Conservation (phyloP, 1,140 invertebrate species). For the Propsilocerus akamusi region DNA sequence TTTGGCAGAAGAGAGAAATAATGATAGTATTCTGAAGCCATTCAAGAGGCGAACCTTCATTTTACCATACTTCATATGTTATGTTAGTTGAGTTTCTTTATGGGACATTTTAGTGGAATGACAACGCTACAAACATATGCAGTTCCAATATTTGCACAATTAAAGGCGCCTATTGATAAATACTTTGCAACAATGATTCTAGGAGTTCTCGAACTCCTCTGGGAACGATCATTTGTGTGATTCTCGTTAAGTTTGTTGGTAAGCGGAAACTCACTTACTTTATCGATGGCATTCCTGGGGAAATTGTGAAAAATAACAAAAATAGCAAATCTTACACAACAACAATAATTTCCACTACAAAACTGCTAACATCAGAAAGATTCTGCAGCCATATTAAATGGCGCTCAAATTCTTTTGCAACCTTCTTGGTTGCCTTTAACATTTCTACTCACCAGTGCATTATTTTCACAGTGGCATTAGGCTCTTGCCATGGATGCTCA, state of each 20-base stretch:
- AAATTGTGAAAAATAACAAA: conserved; percentile 11
- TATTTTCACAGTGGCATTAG: conserved; percentile 46
- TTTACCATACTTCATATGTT: conserved; percentile 38
- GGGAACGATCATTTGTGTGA: conserved; percentile 38
- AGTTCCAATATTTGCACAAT: conserved; percentile 42
- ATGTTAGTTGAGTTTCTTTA: conserved; percentile 42
- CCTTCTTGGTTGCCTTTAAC: conserved; percentile 47
- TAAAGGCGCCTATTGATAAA: conserved; percentile 49
- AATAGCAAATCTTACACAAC: background rate
- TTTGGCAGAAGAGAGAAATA: conserved; percentile 14
- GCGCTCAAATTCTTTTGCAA: conserved; percentile 6
- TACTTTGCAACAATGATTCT: conserved; percentile 51
- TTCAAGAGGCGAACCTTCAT: conserved; percentile 36
- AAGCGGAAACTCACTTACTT: conserved; percentile 38
- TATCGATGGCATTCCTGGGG: conserved; percentile 17
- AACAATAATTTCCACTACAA: conserved; percentile 3
- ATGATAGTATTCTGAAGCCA: conserved; percentile 13
- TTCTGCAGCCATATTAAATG: background rate
- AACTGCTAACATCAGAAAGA: conserved; percentile 13
- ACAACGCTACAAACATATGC: conserved; percentile 50
- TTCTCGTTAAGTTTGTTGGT: conserved; percentile 44
- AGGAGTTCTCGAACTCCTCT: conserved; percentile 43
- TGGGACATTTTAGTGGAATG: conserved; percentile 50
- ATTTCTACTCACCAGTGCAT: conserved; percentile 41
- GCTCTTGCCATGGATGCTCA: conserved; percentile 55